Evolutionary conservation across 1,140 invertebrate genomes (phyloP).

Genomic region (Meteorus sp.): DNA sequence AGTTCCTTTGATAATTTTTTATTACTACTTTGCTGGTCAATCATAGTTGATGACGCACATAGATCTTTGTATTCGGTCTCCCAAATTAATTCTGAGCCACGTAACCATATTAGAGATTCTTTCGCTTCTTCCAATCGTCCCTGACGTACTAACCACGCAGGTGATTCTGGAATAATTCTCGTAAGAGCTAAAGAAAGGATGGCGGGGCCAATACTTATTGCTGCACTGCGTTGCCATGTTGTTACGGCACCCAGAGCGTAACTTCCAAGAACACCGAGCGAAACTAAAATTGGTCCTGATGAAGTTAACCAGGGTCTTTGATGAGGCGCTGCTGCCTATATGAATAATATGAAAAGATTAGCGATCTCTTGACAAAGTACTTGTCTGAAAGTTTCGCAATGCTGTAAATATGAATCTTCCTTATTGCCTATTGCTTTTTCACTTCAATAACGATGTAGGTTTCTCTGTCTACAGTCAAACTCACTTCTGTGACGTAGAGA

Average conservation of each 20-base stretch:
- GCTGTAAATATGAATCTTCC: too few species aligned
- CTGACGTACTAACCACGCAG: slow-evolving; percentile 68
- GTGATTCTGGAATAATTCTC: slow-evolving; percentile 69
- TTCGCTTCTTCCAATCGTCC: slow-evolving; percentile 65
- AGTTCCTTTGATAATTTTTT: slow-evolving; percentile 12
- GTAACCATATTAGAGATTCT: slow-evolving; percentile 67
- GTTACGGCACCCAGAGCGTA: slow-evolving; percentile 66
- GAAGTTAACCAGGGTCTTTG: slow-evolving; percentile 54
- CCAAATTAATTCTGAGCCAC: slow-evolving; percentile 57
- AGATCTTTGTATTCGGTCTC: slow-evolving; percentile 42
- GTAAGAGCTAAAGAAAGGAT: slow-evolving; percentile 55
- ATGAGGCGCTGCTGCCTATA: slow-evolving; percentile 46
- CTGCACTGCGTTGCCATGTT: slow-evolving; percentile 66
- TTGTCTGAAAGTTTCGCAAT: too few species aligned
- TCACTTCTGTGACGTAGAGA: slow-evolving; percentile 53
- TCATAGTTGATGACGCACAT: slow-evolving; percentile 27
- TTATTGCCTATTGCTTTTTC: too few species aligned
- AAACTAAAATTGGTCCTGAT: slow-evolving; percentile 65
- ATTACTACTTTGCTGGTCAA: slow-evolving; percentile 14
- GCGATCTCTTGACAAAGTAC: too few species aligned
- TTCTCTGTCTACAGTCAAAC: neutral
- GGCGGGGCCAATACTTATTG: slow-evolving; percentile 64
- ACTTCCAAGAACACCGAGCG: slow-evolving; percentile 67
- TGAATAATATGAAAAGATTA: too few species aligned
- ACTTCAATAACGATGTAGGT: neutral